Evolutionary conservation across 2,888 invertebrate species (phyloP).

Genomic region (Oxytorus armatus): DNA sequence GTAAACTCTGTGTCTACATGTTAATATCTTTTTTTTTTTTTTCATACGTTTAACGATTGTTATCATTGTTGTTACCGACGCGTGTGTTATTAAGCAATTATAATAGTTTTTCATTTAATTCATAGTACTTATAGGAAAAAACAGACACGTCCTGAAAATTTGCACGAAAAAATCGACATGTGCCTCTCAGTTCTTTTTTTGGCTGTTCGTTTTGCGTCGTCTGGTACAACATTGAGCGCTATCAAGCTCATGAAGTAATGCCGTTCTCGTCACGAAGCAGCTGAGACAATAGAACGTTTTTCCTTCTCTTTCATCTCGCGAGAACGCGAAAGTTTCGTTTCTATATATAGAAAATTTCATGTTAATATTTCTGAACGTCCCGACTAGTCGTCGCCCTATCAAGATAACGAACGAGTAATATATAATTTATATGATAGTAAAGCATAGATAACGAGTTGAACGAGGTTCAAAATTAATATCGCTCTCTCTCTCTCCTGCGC

Average conservation of each 20-base stretch:
- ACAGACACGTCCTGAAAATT: neutral
- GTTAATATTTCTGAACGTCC: neutral
- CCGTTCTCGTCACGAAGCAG: slow-evolving; percentile 23
- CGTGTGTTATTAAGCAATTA: neutral
- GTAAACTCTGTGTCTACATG: too few species aligned
- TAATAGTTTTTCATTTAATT: too few species aligned
- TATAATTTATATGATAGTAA: too few species aligned
- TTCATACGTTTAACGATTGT: too few species aligned
- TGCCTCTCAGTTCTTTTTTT: neutral
- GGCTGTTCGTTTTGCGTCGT: slow-evolving; percentile 10
- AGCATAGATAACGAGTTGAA: too few species aligned
- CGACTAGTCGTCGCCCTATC: too few species aligned
- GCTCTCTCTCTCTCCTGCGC: neutral
- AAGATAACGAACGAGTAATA: too few species aligned
- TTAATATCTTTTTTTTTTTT: too few species aligned
- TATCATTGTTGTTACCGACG: too few species aligned
- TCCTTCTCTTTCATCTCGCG: slow-evolving; percentile 3
- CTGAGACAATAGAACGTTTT: slow-evolving; percentile 32
- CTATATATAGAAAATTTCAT: neutral
- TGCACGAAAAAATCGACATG: slow-evolving; percentile 8
- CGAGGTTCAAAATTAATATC: neutral
- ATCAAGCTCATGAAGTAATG: slow-evolving; percentile 23
- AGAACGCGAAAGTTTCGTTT: too few species aligned
- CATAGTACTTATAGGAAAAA: neutral
- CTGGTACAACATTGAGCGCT: slow-evolving; percentile 37